phyloP scores from a whole-genome alignment of 2,888 invertebrate genomes.

The Aphodius sticticus region DNA sequence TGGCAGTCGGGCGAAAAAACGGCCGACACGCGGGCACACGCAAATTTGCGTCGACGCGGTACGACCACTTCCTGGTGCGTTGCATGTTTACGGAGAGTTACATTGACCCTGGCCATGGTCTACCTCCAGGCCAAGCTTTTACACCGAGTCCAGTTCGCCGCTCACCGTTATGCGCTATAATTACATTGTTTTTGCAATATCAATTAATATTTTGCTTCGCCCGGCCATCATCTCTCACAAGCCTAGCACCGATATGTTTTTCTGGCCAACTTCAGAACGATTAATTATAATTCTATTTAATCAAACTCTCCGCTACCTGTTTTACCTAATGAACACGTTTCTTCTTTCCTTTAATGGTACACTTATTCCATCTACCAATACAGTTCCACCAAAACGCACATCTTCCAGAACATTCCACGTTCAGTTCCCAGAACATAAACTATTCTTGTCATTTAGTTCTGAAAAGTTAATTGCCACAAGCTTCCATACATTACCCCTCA shows the following conservation, averaged over 20 bases:
- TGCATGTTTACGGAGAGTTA: constrained; percentile 48
- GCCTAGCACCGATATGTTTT: neutral
- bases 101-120: constrained; percentile 50
- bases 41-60: constrained; percentile 42
- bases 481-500: too few relatives aligned
- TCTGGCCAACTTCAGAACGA: neutral
- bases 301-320: constrained; percentile 16
- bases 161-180: constrained; percentile 35
- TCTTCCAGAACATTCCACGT: too few relatives aligned
- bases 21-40: constrained; percentile 40
- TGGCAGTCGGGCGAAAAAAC: constrained; percentile 41
- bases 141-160: constrained; percentile 26
- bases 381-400: neutral
- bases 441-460: too few relatives aligned
- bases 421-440: too few relatives aligned
- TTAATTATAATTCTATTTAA: constrained; percentile 21
- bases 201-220: constrained; percentile 37
- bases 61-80: constrained; percentile 45
- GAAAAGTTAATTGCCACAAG: too few relatives aligned
- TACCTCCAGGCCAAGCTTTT: constrained; percentile 27
- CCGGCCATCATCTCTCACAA: neutral
- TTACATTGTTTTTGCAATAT: constrained; percentile 42
- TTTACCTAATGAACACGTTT: neutral
- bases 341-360: neutral
- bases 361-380: neutral